Conservation (phyloP, 1,140 invertebrate species). For the Latrodectus geometricus region DNA sequence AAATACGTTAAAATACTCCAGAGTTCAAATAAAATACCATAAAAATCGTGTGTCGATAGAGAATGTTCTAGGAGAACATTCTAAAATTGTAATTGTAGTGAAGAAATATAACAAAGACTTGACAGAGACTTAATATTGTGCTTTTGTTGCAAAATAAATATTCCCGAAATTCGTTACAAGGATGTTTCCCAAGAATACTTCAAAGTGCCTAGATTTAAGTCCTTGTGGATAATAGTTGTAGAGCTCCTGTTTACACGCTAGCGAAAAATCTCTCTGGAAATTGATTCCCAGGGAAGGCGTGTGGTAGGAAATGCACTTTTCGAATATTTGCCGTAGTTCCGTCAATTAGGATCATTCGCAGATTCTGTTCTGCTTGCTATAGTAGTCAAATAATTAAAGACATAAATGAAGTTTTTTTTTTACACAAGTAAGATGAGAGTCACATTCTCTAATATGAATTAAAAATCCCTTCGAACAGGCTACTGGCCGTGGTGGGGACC, state of each 20-base stretch:
- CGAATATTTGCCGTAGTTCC: slow-evolving; percentile 44
- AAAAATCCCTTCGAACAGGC: slow-evolving; percentile 61
- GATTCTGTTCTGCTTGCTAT: slow-evolving; percentile 22
- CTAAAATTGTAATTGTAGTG: slow-evolving; percentile 5
- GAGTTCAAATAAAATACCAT: neutral
- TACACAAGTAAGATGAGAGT: slow-evolving; percentile 24
- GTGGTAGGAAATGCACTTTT: slow-evolving; percentile 32
- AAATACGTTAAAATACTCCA: neutral
- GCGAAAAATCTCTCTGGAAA: slow-evolving; percentile 17
- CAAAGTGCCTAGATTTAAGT: slow-evolving; percentile 11
- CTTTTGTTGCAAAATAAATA: neutral
- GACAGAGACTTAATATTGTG: neutral
- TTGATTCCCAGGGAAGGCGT: neutral
- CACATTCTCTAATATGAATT: slow-evolving; percentile 24
- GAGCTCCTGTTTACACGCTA: neutral
- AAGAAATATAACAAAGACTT: neutral
- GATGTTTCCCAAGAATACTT: neutral
- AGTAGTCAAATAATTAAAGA: slow-evolving; percentile 5
- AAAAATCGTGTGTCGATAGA: neutral
- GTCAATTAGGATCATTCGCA: slow-evolving; percentile 10
- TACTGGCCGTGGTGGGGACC: slow-evolving; percentile 61
- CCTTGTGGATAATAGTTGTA: slow-evolving; percentile 1
- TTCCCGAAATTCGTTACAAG: neutral
- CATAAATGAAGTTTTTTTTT: slow-evolving; percentile 43
- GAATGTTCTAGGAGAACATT: neutral